A percentile compares a stretch with the other conserved stretches of the same genome.
Conservation (phyloP, 2,113 vertebrate genomes). For the Gymnarchus niloticus region DNA sequence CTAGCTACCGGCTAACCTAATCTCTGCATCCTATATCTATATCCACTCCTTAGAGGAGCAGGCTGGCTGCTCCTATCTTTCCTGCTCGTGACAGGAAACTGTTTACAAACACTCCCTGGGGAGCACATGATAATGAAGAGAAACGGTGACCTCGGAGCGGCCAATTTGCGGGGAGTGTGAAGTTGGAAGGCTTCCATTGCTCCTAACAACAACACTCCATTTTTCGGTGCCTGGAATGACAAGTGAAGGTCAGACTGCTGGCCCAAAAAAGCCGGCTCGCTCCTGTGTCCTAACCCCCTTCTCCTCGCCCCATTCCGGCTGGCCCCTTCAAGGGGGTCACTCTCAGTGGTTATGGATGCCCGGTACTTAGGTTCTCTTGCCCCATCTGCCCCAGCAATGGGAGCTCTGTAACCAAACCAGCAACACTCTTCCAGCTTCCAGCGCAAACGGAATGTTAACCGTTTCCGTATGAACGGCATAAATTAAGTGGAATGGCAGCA, state of each 20-base stretch:
- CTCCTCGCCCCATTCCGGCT: background rate
- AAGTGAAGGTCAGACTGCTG: constrained; percentile 36
- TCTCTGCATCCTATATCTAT: constrained; percentile 8
- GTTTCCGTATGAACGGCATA: background rate
- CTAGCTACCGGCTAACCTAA: constrained; percentile 10
- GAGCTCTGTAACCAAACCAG: background rate
- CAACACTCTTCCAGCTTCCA: background rate
- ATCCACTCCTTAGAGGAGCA: background rate
- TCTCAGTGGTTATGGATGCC: background rate
- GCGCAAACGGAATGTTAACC: background rate
- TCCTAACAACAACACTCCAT: constrained; percentile 25
- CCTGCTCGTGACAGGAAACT: constrained; percentile 14
- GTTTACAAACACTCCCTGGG: constrained; percentile 34
- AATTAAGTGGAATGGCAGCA: constrained; percentile 24
- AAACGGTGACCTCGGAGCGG: constrained; percentile 28
- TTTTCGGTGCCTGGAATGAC: constrained; percentile 29
- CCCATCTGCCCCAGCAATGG: background rate
- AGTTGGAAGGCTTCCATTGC: constrained; percentile 35
- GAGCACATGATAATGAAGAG: constrained; percentile 31
- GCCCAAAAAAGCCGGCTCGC: constrained; percentile 15
- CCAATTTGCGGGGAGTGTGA: constrained; percentile 25
- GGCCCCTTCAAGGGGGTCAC: background rate
- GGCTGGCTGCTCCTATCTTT: constrained; percentile 3
- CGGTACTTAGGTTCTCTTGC: too few relatives aligned
- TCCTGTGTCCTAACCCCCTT: background rate